phyloP scores from a whole-genome alignment of 2,888 invertebrate genomes.

The Blomia tropicalis region DNA sequence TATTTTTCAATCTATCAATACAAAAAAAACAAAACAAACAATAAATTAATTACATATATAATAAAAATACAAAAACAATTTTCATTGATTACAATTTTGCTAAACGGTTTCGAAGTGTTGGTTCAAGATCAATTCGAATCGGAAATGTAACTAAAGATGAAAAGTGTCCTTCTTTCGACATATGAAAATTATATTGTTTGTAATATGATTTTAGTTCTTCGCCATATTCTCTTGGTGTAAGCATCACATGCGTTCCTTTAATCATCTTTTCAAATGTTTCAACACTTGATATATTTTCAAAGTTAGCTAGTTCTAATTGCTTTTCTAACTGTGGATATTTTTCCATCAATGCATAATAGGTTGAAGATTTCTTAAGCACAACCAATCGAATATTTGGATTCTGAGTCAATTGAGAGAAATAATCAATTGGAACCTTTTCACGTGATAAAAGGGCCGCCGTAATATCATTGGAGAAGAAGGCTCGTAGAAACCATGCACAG shows the following conservation, averaged over 20 bases:
- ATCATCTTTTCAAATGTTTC: neutral
- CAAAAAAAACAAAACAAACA: too few relatives aligned
- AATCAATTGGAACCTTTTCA: neutral
- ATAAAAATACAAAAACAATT: too few relatives aligned
- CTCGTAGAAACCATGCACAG: neutral
- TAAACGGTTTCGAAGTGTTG: too few relatives aligned
- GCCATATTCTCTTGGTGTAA: constrained; percentile 1
- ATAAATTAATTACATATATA: too few relatives aligned
- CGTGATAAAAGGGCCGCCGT: neutral
- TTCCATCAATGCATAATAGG: neutral
- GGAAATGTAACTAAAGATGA: neutral
- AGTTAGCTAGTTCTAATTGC: neutral
- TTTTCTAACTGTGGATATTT: neutral
- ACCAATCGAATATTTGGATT: neutral
- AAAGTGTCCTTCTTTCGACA: neutral
- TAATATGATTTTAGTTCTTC: neutral
- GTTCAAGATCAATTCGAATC: neutral
- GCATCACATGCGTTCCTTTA: neutral
- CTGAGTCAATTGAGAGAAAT: neutral
- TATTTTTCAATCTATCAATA: neutral
- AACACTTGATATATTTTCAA: neutral
- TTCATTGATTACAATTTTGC: too few relatives aligned
- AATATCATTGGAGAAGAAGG: neutral
- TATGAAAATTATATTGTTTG: neutral
- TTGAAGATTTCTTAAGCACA: neutral